Evolutionary conservation across 2,797 vertebrate species (phyloP), one percentile per base, ranked within the genome.

Genomic region (Thunnus albacares): DNA sequence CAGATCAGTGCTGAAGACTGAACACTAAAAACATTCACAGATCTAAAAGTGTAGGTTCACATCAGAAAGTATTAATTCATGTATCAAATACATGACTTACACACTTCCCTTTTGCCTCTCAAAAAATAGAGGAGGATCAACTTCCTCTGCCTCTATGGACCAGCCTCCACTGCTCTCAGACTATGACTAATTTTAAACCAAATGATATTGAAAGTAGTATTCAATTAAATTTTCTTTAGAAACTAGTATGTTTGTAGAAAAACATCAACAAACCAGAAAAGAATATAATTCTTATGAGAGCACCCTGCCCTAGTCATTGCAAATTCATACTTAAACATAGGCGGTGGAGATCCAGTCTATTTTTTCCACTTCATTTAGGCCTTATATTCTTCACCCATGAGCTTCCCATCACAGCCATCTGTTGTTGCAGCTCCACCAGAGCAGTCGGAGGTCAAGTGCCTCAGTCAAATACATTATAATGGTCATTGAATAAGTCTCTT

Each of bases 401-500:
- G 51, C 2, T 22, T 78, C 62, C 51, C 71, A 80, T 61, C 58
- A 66, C 69, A 68, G 58, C 60, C 4, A 2, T 57, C 33, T 55
- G 18, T 81, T 79, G 61, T 70, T 78, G 52, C 52, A 74, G 49
- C 79, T 71, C 66, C 53, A 71, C 45, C 30, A 47, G 49, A 81
- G 18, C 69, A 83, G 61, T 51, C 3, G 10, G 56, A 75, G 77
- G 82, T 82, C 68, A 83, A 80, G 49, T 65, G 58, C 17, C 18
- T 61, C 11, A 20, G 70, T 83, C 73, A 74, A 45, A 68, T 59
- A 49, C 74, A 71, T 81, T 52, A 52, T 49, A 41, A 45, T 63
- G 52, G 79, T 83, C 75, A 61, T 2, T 77, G 64, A 84, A 62
- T 79, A 69, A 61, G 26, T 68, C 35, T 67, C 59, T 43, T 73